Conservation (phyloP, 1,140 invertebrate species). For the Penaeus indicus region DNA sequence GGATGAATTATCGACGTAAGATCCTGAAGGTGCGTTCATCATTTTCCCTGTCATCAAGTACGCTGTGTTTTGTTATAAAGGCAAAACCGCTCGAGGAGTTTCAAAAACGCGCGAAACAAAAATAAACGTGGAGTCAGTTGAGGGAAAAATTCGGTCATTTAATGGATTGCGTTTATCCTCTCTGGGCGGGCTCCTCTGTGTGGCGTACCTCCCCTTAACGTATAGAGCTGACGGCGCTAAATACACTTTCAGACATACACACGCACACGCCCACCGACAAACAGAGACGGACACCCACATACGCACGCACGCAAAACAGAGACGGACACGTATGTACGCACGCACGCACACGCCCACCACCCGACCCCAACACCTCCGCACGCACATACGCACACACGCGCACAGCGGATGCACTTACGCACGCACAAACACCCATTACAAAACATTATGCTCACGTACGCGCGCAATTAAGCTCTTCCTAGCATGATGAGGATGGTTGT, state of each 20-base stretch:
- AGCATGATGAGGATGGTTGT: too few species aligned
- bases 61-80: too few species aligned
- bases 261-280: background rate
- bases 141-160: constrained; percentile 23
- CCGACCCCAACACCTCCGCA: too few species aligned
- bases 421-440: constrained; percentile 1
- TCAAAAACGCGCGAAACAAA: too few species aligned
- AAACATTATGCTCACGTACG: too few species aligned
- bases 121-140: too few species aligned
- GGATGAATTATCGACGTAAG: too few species aligned
- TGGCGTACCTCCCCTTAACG: constrained; percentile 7
- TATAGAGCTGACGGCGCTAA: too few species aligned
- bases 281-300: background rate
- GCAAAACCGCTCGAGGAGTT: too few species aligned
- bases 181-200: constrained; percentile 4
- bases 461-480: too few species aligned
- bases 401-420: background rate
- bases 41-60: too few species aligned
- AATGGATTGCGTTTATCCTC: constrained; percentile 37
- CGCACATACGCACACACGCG: background rate
- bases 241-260: background rate
- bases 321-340: background rate
- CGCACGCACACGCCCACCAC: background rate
- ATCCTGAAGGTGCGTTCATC: too few species aligned
- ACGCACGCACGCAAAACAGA: background rate